A percentile compares a stretch with the other conserved stretches of the same genome.
Conservation (phyloP, 2,113 vertebrate genomes). For the Salvelinus fontinalis region DNA sequence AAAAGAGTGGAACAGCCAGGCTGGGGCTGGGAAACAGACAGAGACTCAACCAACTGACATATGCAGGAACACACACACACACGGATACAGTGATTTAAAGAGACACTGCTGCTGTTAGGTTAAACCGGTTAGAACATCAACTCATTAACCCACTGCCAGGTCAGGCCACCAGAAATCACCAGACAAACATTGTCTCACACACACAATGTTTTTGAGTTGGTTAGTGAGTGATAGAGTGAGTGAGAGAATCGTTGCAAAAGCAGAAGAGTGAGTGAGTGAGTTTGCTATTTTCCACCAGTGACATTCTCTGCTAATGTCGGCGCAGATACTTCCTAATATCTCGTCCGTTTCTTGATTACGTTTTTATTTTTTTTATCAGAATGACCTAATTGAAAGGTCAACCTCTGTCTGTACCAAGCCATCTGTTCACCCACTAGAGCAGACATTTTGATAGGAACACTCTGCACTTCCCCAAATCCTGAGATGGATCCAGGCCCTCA, state of each 20-base stretch:
- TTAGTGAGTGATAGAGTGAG: slow-evolving; percentile 18
- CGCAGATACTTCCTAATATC: neutral
- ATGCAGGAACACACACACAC: slow-evolving; percentile 29
- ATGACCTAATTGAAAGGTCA: neutral
- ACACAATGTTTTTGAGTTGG: slow-evolving; percentile 19
- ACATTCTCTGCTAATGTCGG: neutral
- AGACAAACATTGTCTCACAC: slow-evolving; percentile 14
- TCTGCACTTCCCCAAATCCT: neutral
- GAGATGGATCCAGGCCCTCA: neutral
- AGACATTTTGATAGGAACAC: too few species aligned
- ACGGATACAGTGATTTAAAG: slow-evolving; percentile 17
- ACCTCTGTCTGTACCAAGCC: too few species aligned
- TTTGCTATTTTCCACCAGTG: slow-evolving; percentile 26
- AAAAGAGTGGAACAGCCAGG: slow-evolving; percentile 7
- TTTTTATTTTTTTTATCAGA: too few species aligned
- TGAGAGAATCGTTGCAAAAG: neutral
- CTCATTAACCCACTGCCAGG: neutral
- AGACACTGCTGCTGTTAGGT: slow-evolving; percentile 2
- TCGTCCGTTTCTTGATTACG: neutral
- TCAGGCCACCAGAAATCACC: neutral
- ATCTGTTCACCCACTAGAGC: too few species aligned
- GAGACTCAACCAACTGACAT: slow-evolving; percentile 24
- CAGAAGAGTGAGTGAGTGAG: neutral
- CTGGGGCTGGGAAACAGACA: slow-evolving; percentile 9
- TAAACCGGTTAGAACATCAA: slow-evolving; percentile 1